Conservation (phyloP, 2,888 invertebrate genomes). For the Pegoplata infirma region DNA sequence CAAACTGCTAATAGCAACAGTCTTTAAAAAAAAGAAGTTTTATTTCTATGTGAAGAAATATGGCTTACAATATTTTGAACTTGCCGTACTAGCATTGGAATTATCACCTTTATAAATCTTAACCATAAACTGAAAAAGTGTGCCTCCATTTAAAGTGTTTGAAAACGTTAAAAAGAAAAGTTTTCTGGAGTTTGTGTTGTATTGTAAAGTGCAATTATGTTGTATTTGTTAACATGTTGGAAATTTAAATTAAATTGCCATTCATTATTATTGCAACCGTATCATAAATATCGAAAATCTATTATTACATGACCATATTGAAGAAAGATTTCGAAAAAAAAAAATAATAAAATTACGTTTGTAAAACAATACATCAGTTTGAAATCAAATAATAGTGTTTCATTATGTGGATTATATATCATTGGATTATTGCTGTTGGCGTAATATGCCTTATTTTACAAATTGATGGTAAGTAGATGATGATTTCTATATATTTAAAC, state of each 20-base stretch:
- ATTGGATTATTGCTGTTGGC: slow-evolving; percentile 67
- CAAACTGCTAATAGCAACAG: slow-evolving; percentile 25
- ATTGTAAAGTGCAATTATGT: slow-evolving; percentile 24
- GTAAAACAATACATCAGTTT: neutral
- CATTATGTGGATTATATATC: slow-evolving; percentile 67
- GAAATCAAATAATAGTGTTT: neutral
- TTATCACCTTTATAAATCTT: neutral
- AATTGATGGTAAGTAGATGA: slow-evolving; percentile 62
- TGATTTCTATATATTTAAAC: too few species aligned
- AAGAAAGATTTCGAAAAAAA: too few species aligned
- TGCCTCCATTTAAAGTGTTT: neutral
- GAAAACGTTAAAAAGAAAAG: neutral
- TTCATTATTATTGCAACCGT: neutral
- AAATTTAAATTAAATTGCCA: neutral
- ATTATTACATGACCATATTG: slow-evolving; percentile 16
- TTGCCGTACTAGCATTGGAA: neutral
- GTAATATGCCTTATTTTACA: slow-evolving; percentile 64
- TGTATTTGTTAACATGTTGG: slow-evolving; percentile 11
- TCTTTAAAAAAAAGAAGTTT: neutral
- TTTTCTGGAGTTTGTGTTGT: neutral
- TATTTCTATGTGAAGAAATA: neutral
- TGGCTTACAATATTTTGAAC: neutral
- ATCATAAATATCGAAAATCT: slow-evolving; percentile 23
- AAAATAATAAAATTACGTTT: neutral
- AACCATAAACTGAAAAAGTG: neutral